These are phyloP conservation scores for Kradibia gibbosae DNA, from an alignment of 1,140 invertebrate genomes.

Conservation along the genomic window DNA sequence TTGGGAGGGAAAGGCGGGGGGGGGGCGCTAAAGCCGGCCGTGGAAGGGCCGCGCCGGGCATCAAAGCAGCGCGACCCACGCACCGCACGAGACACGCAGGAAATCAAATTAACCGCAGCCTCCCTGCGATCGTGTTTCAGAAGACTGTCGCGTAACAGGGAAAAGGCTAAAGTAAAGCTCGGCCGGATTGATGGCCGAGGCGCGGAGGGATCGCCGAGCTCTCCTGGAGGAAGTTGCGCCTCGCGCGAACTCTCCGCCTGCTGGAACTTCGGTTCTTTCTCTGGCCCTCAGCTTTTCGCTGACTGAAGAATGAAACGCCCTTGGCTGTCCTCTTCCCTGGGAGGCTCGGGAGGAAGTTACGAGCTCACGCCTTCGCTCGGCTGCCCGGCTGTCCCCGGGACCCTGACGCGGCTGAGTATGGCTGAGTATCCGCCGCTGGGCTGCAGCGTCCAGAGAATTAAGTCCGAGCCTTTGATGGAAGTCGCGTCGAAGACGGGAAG, in stretches of 20 bases:
- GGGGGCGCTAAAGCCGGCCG: no score
- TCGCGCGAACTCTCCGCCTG: slow-evolving; percentile 55
- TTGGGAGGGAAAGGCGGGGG: no score
- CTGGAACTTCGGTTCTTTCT: slow-evolving; percentile 55
- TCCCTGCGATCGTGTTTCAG: no score
- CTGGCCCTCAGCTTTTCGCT: slow-evolving; percentile 49
- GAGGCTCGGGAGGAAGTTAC: slow-evolving; percentile 61
- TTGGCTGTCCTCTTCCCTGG: slow-evolving; percentile 52
- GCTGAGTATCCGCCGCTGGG: no score
- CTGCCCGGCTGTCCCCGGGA: slow-evolving; percentile 57
- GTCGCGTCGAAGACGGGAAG: slow-evolving; percentile 56
- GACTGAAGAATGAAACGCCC: slow-evolving; percentile 70
- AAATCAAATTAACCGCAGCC: slow-evolving; percentile 49
- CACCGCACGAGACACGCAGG: neutral
- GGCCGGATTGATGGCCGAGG: slow-evolving; percentile 32
- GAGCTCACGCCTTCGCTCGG: slow-evolving; percentile 69
- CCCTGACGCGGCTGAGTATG: slow-evolving; percentile 42
- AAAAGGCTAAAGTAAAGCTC: slow-evolving; percentile 6
- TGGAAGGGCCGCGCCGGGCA: neutral
- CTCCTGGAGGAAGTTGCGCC: slow-evolving; percentile 42
- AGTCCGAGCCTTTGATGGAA: slow-evolving; percentile 68
- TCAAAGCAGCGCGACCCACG: slow-evolving; percentile 1
- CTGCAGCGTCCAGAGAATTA: slow-evolving; percentile 62
- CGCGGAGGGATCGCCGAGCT: slow-evolving; percentile 20
- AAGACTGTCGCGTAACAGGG: no score